phyloP scores from a whole-genome alignment of 2,797 vertebrate genomes.

The Emydoidea blandingii region DNA sequence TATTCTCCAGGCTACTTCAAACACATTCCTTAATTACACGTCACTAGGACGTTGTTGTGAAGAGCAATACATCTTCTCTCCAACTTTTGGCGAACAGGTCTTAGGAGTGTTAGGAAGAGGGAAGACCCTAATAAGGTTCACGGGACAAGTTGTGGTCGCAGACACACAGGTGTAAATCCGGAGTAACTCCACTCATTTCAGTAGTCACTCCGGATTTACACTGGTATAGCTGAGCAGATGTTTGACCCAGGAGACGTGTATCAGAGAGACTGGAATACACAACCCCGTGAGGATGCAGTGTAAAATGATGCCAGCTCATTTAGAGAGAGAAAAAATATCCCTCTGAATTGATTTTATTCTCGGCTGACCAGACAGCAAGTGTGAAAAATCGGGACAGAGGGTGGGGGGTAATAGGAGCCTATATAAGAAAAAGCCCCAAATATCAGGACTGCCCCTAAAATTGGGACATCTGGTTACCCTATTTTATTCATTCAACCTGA shows the following conservation, averaged over 20 bases:
- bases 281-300: background rate
- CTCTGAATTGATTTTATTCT: background rate
- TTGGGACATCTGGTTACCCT: too few species aligned
- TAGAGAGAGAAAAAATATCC: background rate
- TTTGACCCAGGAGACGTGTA: background rate
- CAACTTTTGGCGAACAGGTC: background rate
- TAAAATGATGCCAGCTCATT: background rate
- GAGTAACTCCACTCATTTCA: background rate
- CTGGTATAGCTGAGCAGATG: background rate
- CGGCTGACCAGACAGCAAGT: too few species aligned
- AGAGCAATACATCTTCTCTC: background rate
- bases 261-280: background rate
- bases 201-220: background rate
- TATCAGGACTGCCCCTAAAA: too few species aligned
- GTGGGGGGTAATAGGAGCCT: too few species aligned
- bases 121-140: background rate
- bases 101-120: background rate
- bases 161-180: background rate
- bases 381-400: too few species aligned
- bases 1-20: background rate
- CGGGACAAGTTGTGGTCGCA: background rate
- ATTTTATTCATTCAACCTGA: background rate
- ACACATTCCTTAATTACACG: too few species aligned
- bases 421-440: too few species aligned
- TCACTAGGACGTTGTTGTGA: too few species aligned